Conservation (phyloP, 1,140 invertebrate genomes). For the Drosophila busckii region DNA sequence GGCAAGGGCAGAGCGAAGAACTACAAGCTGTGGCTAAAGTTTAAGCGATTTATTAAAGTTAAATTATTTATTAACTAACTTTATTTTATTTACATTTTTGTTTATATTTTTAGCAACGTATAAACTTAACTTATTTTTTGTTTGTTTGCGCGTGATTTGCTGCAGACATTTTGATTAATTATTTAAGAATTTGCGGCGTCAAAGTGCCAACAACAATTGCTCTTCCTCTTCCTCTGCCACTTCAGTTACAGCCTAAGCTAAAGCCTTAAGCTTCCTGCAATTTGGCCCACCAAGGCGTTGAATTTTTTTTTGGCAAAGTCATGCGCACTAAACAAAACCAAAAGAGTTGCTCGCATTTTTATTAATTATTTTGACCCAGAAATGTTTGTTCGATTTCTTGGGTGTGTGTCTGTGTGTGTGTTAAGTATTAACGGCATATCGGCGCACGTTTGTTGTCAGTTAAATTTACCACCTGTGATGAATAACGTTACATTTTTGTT, state of each 20-base stretch:
- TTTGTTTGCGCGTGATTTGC: slow-evolving; percentile 75
- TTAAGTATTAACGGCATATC: slow-evolving; percentile 45
- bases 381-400: slow-evolving; percentile 33
- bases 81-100: too few species aligned
- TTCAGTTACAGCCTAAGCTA: background rate
- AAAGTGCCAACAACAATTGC: slow-evolving; percentile 56
- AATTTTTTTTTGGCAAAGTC: slow-evolving; percentile 48
- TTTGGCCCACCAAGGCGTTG: slow-evolving; percentile 7
- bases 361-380: slow-evolving; percentile 76
- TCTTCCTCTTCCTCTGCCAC: background rate
- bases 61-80: too few species aligned
- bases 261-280: slow-evolving; percentile 21
- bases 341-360: slow-evolving; percentile 50
- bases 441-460: slow-evolving; percentile 70
- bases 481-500: slow-evolving; percentile 72
- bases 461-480: slow-evolving; percentile 76
- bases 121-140: too few species aligned
- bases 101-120: too few species aligned
- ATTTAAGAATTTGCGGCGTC: slow-evolving; percentile 41
- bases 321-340: slow-evolving; percentile 56
- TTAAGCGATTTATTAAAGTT: too few species aligned
- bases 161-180: slow-evolving; percentile 78
- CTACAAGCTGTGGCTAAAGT: too few species aligned
- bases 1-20: too few species aligned
- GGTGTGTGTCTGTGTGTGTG: too few species aligned